Base-by-base conservation (phyloP, 1,140 invertebrate genomes). In the Drosophila pallidifrons region DNA sequence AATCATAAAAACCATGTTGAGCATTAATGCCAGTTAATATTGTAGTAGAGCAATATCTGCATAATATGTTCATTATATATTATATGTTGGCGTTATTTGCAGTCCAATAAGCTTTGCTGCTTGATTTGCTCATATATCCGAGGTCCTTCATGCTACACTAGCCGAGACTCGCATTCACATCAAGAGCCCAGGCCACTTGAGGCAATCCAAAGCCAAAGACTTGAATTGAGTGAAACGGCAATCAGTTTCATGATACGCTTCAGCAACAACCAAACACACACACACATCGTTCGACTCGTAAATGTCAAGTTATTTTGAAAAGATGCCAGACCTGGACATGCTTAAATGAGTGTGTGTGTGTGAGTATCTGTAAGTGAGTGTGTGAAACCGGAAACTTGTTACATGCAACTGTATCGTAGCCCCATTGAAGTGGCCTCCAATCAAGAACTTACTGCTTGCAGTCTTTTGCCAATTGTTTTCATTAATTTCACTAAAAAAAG, bases 401-500 rank as follows among this genome's bases (percentile, higher is more conserved):
- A 57, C 28, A 32, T 54, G 32, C 64, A 60, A 65, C 8, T 57
- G 66, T 32, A 66, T 32, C 61, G 58, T 45, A 38, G 35, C 8
- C 10, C 0, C 10, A 59, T 59, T 66, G 45, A 70, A 43, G 59
- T 52, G 49, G 20, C 16, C 16, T 43, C 41, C 58, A 69, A 58
- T 45, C 55, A 59, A 43, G 25, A 52, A 57, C 59, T 61, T 51
- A 10, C 20, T 47, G 28, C 57, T n/a, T 47, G 28, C 57, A 30
- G 13, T 30, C 57, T 25, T 25, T 15, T 1, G n/a, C 13, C 66
- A 61, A 77, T 69, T 75, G 67, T 69, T 75, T 88, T 82, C 82
- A 82, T 79, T 88, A 88, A 79, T 82, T 82, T 79, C 35, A 77
- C 69, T 79, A 38, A 75, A 86, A 86, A 81, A 69, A 51, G 47